Evolutionary conservation across 2,888 invertebrate species (phyloP), one percentile per base, ranked within the genome.

Genomic region (Tanytarsus gracilentus): DNA sequence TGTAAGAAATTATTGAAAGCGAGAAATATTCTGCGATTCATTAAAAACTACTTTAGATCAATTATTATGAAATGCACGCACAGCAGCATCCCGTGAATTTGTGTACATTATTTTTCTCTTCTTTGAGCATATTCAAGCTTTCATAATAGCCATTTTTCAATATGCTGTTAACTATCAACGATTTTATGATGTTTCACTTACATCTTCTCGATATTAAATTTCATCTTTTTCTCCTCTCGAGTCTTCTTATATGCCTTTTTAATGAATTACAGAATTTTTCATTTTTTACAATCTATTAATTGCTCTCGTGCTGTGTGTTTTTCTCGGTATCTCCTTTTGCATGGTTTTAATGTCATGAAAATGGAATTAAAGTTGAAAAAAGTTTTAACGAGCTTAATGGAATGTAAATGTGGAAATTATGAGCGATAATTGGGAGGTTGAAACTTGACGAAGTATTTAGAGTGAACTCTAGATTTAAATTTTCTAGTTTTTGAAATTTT

Each of bases 11-110:
- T 44, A 44, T 44, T 23, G 23, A 23, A 36, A 36, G n/a, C 36
- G 16, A 36, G 36, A 44, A 44, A 44, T 44, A 23, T 44, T 44
- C 44, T 44, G 44, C 23, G 44, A 44, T 44, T 44, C 16, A 44
- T 44, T 44, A 44, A 44, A 44, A 44, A 44, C 44, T 44, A 18
- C 44, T 44, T 44, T 44, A 23, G 23, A 44, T 44, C 44, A 8
- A 44, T 23, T 8, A 23, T 44, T 18, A 18, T 44, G 23, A 18
- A 23, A 8, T 18, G 18, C 21, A 36, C 2, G 44, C 21, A 23
- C 11, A 18, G n/a, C n/a, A n/a, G n/a, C 44, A 18, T 7, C 18
- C 44, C 44, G 11, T 44, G 18, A 16, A 44, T 44, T 44, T 44
- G 3, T 44, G 18, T 44, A n/a, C n/a, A n/a, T 8, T 40, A 11